phyloP scores from a whole-genome alignment of 2,113 vertebrate genomes.

The Peromyscus maniculatus region DNA sequence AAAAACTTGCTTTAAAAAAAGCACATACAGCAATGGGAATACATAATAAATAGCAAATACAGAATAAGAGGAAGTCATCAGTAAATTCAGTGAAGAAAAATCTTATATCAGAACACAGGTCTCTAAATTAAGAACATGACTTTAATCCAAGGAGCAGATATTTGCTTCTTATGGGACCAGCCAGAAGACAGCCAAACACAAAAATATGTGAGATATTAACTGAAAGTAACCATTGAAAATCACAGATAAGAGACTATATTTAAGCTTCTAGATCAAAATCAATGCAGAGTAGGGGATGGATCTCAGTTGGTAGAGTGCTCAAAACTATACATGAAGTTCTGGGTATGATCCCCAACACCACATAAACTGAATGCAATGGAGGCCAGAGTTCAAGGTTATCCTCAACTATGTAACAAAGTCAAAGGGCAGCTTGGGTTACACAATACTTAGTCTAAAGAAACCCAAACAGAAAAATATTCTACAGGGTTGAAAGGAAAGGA shows the following conservation, averaged over 20 bases:
- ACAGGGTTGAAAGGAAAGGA: background rate
- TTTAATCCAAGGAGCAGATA: background rate
- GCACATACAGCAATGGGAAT: background rate
- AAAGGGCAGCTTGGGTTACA: background rate
- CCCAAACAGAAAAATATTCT: slow-evolving; percentile 31
- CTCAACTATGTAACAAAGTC: background rate
- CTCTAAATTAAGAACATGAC: slow-evolving; percentile 39
- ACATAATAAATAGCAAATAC: background rate
- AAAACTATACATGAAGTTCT: background rate
- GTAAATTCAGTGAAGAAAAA: slow-evolving; percentile 3
- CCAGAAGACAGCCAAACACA: background rate
- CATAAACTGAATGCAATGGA: background rate
- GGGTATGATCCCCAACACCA: background rate
- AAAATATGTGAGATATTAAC: background rate
- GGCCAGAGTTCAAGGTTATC: background rate
- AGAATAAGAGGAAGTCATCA: background rate
- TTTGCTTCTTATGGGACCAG: background rate
- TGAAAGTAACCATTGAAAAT: background rate
- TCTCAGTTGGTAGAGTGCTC: background rate
- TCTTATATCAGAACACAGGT: background rate
- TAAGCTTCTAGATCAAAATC: slow-evolving; percentile 31
- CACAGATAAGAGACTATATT: background rate
- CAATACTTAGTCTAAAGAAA: background rate
- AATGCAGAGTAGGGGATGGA: background rate
- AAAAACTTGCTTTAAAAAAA: slow-evolving; percentile 1